Conservation (phyloP, 1,140 invertebrate species). For the Gonioctena quinquepunctata region DNA sequence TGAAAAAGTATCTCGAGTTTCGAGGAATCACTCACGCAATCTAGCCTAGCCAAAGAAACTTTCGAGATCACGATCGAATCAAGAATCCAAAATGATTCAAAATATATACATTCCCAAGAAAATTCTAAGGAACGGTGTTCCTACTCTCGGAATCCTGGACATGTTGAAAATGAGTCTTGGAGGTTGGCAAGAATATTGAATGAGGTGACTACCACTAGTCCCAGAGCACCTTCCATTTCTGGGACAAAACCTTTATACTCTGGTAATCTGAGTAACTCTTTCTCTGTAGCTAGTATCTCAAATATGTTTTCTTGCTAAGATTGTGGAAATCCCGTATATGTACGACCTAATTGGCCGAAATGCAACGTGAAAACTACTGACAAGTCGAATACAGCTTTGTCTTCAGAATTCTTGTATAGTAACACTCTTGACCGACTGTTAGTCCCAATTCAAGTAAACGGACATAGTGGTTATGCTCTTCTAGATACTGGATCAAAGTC, state of each 20-base stretch:
- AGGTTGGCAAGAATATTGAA: neutral
- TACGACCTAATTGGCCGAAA: conserved; percentile 13
- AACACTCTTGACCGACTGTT: neutral
- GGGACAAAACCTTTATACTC: neutral
- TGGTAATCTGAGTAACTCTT: neutral
- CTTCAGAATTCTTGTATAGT: neutral
- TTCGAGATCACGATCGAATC: neutral
- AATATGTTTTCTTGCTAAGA: conserved; percentile 2
- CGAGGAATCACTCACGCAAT: neutral
- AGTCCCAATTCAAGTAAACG: neutral
- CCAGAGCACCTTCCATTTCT: no score
- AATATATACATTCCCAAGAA: neutral
- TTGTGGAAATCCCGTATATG: neutral
- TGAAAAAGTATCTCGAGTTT: conserved; percentile 8
- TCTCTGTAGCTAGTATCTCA: neutral
- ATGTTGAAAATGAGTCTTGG: neutral
- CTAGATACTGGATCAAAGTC: neutral
- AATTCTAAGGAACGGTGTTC: conserved; percentile 1
- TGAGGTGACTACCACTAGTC: neutral
- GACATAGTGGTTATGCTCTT: neutral
- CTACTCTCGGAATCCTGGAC: neutral
- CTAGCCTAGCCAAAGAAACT: conserved; percentile 1
- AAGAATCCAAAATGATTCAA: no score
- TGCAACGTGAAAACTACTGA: neutral
- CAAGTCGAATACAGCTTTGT: neutral